These are phyloP conservation scores for Mycetomoellerius zeteki DNA, from an alignment of 1,140 invertebrate species.

Conservation along the genomic window DNA sequence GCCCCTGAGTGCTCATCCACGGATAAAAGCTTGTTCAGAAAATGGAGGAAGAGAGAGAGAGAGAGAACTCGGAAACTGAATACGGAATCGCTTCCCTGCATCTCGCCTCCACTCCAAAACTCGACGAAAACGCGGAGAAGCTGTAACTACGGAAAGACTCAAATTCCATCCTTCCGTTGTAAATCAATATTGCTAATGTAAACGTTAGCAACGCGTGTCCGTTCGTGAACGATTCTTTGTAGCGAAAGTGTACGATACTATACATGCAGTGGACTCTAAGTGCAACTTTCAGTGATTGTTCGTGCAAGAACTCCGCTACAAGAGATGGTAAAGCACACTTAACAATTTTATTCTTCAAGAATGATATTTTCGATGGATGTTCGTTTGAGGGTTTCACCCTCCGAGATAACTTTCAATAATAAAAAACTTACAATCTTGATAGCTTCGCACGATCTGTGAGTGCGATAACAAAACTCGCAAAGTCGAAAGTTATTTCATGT, in stretches of 20 bases:
- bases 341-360: constrained; percentile 34
- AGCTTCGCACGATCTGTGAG: neutral
- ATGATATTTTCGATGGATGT: constrained; percentile 26
- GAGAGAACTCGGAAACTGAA: constrained; percentile 36
- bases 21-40: constrained; percentile 71
- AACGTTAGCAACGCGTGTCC: neutral
- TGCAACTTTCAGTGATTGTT: constrained; percentile 40
- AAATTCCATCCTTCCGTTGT: constrained; percentile 43
- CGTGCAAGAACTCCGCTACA: neutral
- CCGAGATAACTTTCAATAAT: constrained; percentile 47
- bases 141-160: constrained; percentile 30
- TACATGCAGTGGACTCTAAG: neutral
- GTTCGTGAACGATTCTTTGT: neutral
- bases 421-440: constrained; percentile 42
- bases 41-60: constrained; percentile 28
- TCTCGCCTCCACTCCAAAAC: neutral
- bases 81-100: constrained; percentile 39
- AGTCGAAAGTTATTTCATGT: neutral
- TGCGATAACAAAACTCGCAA: constrained; percentile 26
- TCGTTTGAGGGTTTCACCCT: neutral
- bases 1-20: constrained; percentile 67
- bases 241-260: neutral
- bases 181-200: constrained; percentile 65
- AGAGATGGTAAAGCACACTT: constrained; percentile 11
- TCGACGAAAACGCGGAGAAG: constrained; percentile 10